These are phyloP conservation scores for Tympanuchus pallidicinctus DNA, from an alignment of 2,113 vertebrate genomes.

Conservation along the genomic window DNA sequence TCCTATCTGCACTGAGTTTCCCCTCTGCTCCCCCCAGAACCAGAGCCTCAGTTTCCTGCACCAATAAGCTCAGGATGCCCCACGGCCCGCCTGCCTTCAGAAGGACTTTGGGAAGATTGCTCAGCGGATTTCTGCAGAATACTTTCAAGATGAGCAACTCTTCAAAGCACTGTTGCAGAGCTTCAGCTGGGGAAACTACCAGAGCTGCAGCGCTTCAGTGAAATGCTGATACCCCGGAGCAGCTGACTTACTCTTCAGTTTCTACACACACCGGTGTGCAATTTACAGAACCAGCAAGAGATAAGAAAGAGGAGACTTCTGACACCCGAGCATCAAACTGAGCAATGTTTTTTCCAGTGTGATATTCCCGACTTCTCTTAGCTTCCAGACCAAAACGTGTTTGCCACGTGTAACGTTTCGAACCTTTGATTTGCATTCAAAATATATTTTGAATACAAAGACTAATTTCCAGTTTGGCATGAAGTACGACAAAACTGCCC, in stretches of 20 bases:
- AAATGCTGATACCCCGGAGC: accelerated
- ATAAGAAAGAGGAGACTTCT: not conserved
- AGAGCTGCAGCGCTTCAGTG: not conserved
- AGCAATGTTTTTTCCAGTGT: not conserved
- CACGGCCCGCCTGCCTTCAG: not conserved
- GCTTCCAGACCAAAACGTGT: slow-evolving; percentile 7
- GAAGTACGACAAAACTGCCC: slow-evolving; percentile 62
- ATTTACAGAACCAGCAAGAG: not conserved
- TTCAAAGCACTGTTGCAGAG: not conserved
- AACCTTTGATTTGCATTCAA: slow-evolving; percentile 72
- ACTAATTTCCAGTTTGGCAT: slow-evolving; percentile 77
- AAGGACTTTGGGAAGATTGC: not conserved
- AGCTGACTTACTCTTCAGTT: not conserved
- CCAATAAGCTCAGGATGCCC: not conserved
- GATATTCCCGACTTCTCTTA: not conserved
- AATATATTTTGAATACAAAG: slow-evolving; percentile 77
- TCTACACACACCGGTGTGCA: not conserved
- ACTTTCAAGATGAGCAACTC: not conserved
- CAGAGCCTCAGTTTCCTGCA: not conserved
- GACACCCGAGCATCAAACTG: not conserved
- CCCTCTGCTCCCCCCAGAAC: not conserved
- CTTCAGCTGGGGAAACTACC: not conserved
- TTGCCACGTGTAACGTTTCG: slow-evolving; percentile 46
- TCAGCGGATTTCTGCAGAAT: not conserved
- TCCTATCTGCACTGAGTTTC: not conserved